Evolutionary conservation across 2,888 invertebrate species (phyloP).

Genomic region (Melieria picta): DNA sequence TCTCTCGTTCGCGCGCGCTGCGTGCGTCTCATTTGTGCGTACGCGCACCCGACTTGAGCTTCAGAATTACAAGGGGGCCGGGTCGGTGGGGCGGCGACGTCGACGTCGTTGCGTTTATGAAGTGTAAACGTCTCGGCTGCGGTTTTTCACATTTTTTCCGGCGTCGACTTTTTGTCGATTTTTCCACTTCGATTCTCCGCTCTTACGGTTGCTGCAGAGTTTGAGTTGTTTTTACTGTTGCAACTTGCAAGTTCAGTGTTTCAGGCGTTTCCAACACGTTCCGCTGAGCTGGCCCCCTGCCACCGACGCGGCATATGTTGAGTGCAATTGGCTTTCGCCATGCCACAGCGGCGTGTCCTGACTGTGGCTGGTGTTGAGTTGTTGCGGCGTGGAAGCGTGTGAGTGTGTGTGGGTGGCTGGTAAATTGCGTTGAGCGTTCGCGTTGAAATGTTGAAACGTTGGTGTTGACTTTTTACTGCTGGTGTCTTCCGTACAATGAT

Average conservation of each 20-base stretch:
- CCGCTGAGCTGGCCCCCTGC: slow-evolving; percentile 37
- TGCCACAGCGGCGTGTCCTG: background rate
- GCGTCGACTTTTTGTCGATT: slow-evolving; percentile 39
- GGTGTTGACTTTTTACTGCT: slow-evolving; percentile 22
- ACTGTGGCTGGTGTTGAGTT: slow-evolving; percentile 3
- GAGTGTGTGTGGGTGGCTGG: slow-evolving; percentile 13
- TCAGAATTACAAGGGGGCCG: background rate
- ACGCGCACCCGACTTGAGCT: background rate
- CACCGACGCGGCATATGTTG: slow-evolving; percentile 7
- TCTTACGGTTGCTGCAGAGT: background rate
- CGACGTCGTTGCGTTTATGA: slow-evolving; percentile 53
- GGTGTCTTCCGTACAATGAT: too few species aligned
- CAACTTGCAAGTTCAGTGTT: slow-evolving; percentile 45
- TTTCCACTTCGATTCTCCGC: slow-evolving; percentile 41
- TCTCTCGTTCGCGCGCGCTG: slow-evolving; percentile 25
- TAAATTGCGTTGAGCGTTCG: slow-evolving; percentile 21
- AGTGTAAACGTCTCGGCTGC: slow-evolving; percentile 63
- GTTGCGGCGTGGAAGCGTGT: slow-evolving; percentile 8
- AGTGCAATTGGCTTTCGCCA: slow-evolving; percentile 3
- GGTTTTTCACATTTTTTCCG: slow-evolving; percentile 53
- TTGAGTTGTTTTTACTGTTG: slow-evolving; percentile 16
- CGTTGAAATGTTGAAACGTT: slow-evolving; percentile 28
- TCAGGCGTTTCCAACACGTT: slow-evolving; percentile 59
- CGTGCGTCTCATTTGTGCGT: slow-evolving; percentile 10
- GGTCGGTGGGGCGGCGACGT: background rate